Percentiles rank a stretch among this genome's conserved stretches.
These are phyloP conservation scores for Apotomis betuletana DNA, from an alignment of 2,888 invertebrate species.

Conservation along the genomic window DNA sequence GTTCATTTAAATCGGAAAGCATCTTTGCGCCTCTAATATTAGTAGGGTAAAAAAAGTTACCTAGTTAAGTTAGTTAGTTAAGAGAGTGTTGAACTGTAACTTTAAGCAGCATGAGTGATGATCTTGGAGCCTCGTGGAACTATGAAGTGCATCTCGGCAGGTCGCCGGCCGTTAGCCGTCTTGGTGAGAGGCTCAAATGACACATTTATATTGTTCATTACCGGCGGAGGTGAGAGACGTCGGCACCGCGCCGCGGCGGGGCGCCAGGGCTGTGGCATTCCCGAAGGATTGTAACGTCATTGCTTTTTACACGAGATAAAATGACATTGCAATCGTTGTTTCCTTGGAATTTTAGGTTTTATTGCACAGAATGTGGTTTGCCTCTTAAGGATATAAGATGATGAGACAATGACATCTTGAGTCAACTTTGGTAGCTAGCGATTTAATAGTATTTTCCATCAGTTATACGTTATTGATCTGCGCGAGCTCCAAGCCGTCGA, in stretches of 20 bases:
- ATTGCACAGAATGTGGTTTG: neutral
- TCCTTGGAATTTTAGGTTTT: conserved; percentile 4
- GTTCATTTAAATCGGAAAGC: neutral
- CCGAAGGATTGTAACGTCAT: conserved; percentile 29
- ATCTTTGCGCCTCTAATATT: no score
- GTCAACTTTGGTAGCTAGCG: neutral
- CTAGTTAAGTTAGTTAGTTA: no score
- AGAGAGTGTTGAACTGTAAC: no score
- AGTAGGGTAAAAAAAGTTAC: no score
- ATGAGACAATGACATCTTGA: neutral
- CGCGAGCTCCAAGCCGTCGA: no score
- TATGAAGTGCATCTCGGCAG: conserved; percentile 19
- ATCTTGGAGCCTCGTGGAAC: neutral
- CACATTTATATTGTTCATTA: conserved; percentile 81
- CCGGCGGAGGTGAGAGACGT: conserved; percentile 79
- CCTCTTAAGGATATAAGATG: conserved; percentile 1
- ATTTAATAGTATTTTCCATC: neutral
- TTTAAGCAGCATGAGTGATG: neutral
- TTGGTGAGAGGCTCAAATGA: conserved; percentile 61
- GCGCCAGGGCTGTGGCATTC: conserved; percentile 59
- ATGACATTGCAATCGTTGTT: conserved; percentile 9
- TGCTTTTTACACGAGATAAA: conserved; percentile 25
- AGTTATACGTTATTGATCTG: no score
- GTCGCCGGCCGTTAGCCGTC: conserved; percentile 35
- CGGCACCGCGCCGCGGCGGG: conserved; percentile 68